These are phyloP conservation scores for Apotomis capreana DNA, from an alignment of 2,888 invertebrate genomes.

Conservation along the genomic window DNA sequence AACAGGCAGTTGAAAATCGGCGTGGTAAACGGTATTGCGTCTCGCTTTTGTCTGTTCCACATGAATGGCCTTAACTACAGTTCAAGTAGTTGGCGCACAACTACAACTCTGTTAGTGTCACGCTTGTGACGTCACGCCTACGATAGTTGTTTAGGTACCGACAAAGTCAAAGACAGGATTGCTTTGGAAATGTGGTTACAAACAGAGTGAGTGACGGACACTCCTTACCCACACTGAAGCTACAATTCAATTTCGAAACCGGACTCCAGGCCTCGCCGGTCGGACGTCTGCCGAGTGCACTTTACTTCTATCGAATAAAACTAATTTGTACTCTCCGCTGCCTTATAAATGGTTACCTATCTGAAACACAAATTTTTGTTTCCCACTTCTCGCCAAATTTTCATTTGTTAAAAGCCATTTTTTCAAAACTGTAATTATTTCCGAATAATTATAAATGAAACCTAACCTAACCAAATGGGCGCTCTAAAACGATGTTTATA, in stretches of 20 bases:
- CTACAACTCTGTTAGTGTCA: neutral
- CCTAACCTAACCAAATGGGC: no score
- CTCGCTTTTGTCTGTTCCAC: no score
- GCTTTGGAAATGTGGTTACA: constrained; percentile 24
- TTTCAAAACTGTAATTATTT: no score
- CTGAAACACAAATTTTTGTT: no score
- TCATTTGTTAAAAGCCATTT: no score
- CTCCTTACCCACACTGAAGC: constrained; percentile 20
- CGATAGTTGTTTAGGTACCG: constrained; percentile 5
- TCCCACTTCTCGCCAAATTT: no score
- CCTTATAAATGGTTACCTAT: constrained; percentile 3
- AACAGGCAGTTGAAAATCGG: no score
- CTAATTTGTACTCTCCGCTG: constrained; percentile 30
- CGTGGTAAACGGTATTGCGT: no score
- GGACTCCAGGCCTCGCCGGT: constrained; percentile 13
- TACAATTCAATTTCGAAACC: constrained; percentile 39
- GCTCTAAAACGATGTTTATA: no score
- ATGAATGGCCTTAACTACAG: no score
- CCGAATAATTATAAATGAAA: no score
- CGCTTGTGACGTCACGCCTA: neutral
- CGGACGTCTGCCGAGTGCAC: constrained; percentile 36
- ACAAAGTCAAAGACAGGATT: constrained; percentile 32
- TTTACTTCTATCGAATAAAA: constrained; percentile 38
- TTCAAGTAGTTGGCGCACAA: neutral
- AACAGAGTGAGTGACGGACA: constrained; percentile 23